Evolutionary conservation across 2,888 invertebrate species (phyloP).

Genomic region (Drosophila subquinaria): DNA sequence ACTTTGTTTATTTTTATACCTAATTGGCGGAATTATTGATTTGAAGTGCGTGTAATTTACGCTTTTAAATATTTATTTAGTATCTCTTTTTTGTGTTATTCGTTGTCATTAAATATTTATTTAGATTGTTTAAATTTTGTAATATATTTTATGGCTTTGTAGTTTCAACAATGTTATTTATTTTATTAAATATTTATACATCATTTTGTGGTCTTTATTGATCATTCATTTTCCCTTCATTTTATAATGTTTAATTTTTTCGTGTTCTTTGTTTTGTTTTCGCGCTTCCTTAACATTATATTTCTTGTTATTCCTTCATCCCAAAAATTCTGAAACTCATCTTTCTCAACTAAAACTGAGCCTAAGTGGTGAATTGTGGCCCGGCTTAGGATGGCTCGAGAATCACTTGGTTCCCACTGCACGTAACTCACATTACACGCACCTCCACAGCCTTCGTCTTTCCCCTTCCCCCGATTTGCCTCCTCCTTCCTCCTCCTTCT

Average conservation of each 20-base stretch:
- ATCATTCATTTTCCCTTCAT: not conserved
- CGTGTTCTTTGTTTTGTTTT: not conserved
- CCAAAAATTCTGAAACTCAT: slow-evolving; percentile 7
- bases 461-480: not conserved
- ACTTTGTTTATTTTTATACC: not conserved
- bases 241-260: not conserved
- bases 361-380: slow-evolving; percentile 29
- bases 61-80: slow-evolving; percentile 30
- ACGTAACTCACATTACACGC: slow-evolving; percentile 60
- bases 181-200: not conserved
- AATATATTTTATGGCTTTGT: not conserved
- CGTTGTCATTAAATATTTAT: not conserved
- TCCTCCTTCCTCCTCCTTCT: not conserved
- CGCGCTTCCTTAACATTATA: not conserved
- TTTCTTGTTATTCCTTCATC: not conserved
- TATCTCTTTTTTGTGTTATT: not conserved
- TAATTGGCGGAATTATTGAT: slow-evolving; percentile 7
- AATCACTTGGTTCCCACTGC: slow-evolving; percentile 40
- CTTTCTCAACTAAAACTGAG: slow-evolving; percentile 24
- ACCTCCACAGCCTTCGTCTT: slow-evolving; percentile 26
- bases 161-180: not conserved
- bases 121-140: not conserved
- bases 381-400: slow-evolving; percentile 6
- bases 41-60: slow-evolving; percentile 17
- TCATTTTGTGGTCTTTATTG: not conserved